phyloP scores from a whole-genome alignment of 2,888 invertebrate genomes.

The Drosophila villosipedis region DNA sequence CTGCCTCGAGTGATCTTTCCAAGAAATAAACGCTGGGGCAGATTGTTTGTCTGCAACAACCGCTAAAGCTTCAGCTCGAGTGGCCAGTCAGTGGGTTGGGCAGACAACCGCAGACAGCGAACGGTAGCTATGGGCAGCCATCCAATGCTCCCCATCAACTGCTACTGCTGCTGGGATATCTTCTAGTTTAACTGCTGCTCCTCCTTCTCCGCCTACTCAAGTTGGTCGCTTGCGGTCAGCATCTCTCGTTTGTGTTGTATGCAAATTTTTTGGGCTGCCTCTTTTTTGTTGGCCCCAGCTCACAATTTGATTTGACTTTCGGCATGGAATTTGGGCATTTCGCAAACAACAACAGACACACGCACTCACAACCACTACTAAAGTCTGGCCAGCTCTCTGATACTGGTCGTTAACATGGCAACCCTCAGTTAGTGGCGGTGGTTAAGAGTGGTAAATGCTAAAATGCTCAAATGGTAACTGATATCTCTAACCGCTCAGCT shows the following conservation, averaged over 20 bases:
- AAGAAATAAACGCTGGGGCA: conserved; percentile 63
- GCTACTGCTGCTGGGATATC: conserved; percentile 25
- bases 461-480: conserved; percentile 62
- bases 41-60: conserved; percentile 66
- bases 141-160: conserved; percentile 72
- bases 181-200: conserved; percentile 36
- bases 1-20: conserved; percentile 74
- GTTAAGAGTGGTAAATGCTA: conserved; percentile 55
- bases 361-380: conserved; percentile 16
- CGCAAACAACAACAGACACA: conserved; percentile 28
- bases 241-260: conserved; percentile 78
- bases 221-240: conserved; percentile 39
- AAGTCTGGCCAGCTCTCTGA: conserved; percentile 31
- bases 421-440: conserved; percentile 49
- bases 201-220: conserved; percentile 2
- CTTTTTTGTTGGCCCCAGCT: conserved; percentile 54
- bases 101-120: conserved; percentile 58
- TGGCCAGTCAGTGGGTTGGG: conserved; percentile 57
- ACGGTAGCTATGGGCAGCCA: conserved; percentile 56
- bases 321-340: conserved; percentile 63
- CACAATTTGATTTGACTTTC: conserved; percentile 61
- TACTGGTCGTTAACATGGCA: conserved; percentile 62
- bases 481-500: conserved; percentile 43
- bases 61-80: conserved; percentile 35
- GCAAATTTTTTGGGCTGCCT: conserved; percentile 74